A percentile compares a stretch with the other conserved stretches of the same genome.
Conservation (phyloP, 2,797 vertebrate species). For the Poecilia wingei region DNA sequence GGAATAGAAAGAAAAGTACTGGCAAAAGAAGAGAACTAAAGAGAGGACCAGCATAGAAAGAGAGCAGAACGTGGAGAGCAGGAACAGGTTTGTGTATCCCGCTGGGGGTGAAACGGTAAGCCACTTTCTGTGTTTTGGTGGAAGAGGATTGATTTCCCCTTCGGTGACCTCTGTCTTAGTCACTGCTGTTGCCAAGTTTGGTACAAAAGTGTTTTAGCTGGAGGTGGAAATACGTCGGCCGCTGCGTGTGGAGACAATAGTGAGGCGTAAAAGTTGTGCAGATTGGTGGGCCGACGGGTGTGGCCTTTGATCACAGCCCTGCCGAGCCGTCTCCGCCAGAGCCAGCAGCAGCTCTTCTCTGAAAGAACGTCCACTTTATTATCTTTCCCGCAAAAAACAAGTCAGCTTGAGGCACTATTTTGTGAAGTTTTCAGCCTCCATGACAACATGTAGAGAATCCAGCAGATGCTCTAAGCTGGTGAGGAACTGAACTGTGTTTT, state of each 20-base stretch:
- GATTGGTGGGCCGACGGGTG: constrained; percentile 30
- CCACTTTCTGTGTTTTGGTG: constrained; percentile 72
- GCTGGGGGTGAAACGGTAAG: constrained; percentile 67
- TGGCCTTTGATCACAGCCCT: constrained; percentile 15
- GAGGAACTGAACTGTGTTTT: too few relatives aligned
- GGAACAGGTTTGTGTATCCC: constrained; percentile 63
- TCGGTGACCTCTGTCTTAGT: constrained; percentile 68
- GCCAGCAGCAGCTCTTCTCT: not conserved
- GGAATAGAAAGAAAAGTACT: constrained; percentile 15
- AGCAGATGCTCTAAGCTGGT: not conserved
- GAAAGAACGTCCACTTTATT: not conserved
- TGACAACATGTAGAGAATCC: not conserved
- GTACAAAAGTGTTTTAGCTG: constrained; percentile 70
- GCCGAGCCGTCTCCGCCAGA: not conserved
- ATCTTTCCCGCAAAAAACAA: not conserved
- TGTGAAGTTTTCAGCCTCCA: not conserved
- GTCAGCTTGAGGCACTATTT: not conserved
- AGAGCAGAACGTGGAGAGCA: constrained; percentile 34
- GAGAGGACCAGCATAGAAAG: constrained; percentile 10
- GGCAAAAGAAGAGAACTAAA: constrained; percentile 34
- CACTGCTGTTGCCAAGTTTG: constrained; percentile 54
- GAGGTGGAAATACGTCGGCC: constrained; percentile 53
- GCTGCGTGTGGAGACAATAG: constrained; percentile 42
- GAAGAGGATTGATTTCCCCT: constrained; percentile 77
- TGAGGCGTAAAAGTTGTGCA: constrained; percentile 31